Conservation (phyloP, 2,888 invertebrate species). For the Emmelina monodactyla region DNA sequence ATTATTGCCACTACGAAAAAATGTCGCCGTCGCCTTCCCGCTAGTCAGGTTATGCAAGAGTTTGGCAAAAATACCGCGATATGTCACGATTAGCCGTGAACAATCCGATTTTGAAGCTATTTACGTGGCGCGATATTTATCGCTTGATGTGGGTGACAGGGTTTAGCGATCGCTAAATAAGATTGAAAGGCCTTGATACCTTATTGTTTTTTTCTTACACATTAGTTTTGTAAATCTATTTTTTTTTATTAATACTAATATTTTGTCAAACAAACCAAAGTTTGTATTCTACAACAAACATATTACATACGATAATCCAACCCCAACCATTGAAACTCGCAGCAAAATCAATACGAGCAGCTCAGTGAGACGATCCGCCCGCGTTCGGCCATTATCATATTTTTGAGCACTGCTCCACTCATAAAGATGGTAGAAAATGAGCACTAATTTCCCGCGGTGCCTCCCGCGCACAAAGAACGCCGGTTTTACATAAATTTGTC, state of each 20-base stretch:
- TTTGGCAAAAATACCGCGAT: slow-evolving; percentile 31
- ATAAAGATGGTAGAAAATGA: slow-evolving; percentile 56
- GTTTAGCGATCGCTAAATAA: no score
- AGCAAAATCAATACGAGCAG: slow-evolving; percentile 30
- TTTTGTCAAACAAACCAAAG: no score
- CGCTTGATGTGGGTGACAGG: no score
- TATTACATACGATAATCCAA: no score
- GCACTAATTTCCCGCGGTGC: slow-evolving; percentile 49
- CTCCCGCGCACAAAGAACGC: slow-evolving; percentile 32
- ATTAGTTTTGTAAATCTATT: no score
- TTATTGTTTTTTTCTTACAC: no score
- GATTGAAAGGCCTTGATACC: no score
- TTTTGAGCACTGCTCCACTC: slow-evolving; percentile 39
- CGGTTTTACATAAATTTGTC: slow-evolving; percentile 61
- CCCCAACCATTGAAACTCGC: slow-evolving; percentile 16
- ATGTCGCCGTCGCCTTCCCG: slow-evolving; percentile 6
- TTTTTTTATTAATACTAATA: no score
- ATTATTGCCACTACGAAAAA: neutral
- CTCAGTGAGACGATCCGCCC: slow-evolving; percentile 25
- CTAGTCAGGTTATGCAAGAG: slow-evolving; percentile 21
- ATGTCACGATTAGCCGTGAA: slow-evolving; percentile 20
- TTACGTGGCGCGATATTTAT: no score
- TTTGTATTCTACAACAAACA: no score
- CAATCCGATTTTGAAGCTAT: slow-evolving; percentile 4
- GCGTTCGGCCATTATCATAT: slow-evolving; percentile 45